Evolutionary conservation across 2,797 vertebrate species (phyloP).

Genomic region (Galago senegalensis): DNA sequence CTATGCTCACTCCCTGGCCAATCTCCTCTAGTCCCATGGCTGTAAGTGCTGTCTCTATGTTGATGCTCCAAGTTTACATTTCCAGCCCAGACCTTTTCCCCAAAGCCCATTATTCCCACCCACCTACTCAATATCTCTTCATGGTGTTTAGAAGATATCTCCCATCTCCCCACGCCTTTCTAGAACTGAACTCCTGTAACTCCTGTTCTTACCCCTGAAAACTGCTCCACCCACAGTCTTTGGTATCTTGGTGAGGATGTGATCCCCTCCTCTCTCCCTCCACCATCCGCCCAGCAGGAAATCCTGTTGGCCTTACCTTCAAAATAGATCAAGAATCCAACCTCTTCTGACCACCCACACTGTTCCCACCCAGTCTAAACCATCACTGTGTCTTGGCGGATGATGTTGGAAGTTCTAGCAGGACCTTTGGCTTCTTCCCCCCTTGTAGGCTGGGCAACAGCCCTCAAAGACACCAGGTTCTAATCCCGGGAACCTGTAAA

Average conservation of each 20-base stretch:
- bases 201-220: rapidly evolving
- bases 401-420: neutral
- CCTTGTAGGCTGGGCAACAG: neutral
- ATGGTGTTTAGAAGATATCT: neutral
- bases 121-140: neutral
- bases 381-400: neutral
- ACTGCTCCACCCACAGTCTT: neutral
- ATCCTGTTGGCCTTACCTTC: neutral
- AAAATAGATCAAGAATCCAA: neutral
- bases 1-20: neutral
- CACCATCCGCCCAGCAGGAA: neutral
- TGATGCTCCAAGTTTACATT: neutral
- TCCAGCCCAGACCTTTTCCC: neutral
- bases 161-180: neutral
- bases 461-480: neutral
- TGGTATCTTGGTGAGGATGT: neutral
- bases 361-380: neutral
- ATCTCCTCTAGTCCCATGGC: neutral
- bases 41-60: neutral
- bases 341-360: neutral
- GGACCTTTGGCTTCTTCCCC: neutral
- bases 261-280: neutral
- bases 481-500: neutral
- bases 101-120: neutral
- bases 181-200: neutral